phyloP scores from a whole-genome alignment of 2,113 vertebrate species.

The Cettia cetti region DNA sequence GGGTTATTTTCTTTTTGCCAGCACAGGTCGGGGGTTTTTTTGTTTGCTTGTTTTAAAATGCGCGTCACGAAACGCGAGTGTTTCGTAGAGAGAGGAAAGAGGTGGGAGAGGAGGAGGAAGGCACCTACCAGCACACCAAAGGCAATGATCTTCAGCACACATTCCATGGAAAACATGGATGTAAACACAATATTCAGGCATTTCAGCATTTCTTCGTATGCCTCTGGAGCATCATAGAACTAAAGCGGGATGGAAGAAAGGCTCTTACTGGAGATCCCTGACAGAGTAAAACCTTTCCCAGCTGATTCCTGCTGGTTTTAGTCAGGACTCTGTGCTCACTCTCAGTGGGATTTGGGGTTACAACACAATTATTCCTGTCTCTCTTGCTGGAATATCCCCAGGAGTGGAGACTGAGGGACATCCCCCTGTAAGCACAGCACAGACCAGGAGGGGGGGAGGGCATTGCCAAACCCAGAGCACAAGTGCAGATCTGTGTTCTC shows the following conservation, averaged over 20 bases:
- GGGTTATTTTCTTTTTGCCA: constrained; percentile 1
- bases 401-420: neutral
- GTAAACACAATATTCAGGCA: constrained; percentile 96
- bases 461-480: neutral
- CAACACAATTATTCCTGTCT: too few species aligned
- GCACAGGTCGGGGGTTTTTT: neutral
- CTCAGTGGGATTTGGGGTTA: neutral
- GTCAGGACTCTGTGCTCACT: neutral
- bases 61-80: rapidly evolving
- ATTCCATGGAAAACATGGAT: constrained; percentile 94
- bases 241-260: constrained; percentile 25
- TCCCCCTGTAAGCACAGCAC: neutral
- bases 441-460: neutral
- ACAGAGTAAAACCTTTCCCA: neutral
- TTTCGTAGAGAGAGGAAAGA: neutral
- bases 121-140: constrained; percentile 89
- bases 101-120: neutral
- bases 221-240: constrained; percentile 89
- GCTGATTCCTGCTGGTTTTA: neutral
- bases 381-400: neutral
- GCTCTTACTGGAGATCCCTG: neutral
- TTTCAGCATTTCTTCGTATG: constrained; percentile 93
- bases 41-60: neutral
- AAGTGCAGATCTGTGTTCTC: neutral
- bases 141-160: constrained; percentile 93